Conservation (phyloP, 2,888 invertebrate genomes). For the Archaeoteleia sp. region DNA sequence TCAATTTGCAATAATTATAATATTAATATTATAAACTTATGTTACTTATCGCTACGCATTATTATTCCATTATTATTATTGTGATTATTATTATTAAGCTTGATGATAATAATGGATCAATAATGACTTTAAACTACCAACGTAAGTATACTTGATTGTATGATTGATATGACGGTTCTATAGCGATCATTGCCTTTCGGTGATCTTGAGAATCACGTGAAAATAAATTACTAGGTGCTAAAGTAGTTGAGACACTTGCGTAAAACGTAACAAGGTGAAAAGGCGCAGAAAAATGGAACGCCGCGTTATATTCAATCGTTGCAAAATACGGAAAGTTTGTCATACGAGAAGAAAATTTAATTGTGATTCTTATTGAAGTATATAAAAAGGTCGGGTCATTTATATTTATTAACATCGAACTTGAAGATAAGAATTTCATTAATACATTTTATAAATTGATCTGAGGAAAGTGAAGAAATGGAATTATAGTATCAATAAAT, state of each 20-base stretch:
- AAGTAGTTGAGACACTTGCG: slow-evolving; percentile 67
- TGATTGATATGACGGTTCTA: slow-evolving; percentile 71
- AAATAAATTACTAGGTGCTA: slow-evolving; percentile 73
- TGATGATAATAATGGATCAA: slow-evolving; percentile 29
- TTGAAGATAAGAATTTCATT: too few species aligned
- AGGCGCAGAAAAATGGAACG: slow-evolving; percentile 11
- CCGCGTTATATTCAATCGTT: not conserved
- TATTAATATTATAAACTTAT: slow-evolving; percentile 28
- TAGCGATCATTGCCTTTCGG: slow-evolving; percentile 57
- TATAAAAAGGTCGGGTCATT: too few species aligned
- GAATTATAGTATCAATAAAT: too few species aligned
- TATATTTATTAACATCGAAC: too few species aligned
- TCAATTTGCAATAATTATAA: slow-evolving; percentile 26
- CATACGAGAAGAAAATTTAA: too few species aligned
- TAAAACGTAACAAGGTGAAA: slow-evolving; percentile 1
- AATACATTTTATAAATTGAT: too few species aligned
- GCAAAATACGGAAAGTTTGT: too few species aligned
- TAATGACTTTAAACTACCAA: slow-evolving; percentile 28
- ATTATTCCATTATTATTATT: slow-evolving; percentile 38
- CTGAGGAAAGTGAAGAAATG: too few species aligned
- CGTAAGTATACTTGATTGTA: slow-evolving; percentile 67
- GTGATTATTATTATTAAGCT: too few species aligned
- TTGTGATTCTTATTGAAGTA: not conserved
- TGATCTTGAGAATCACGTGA: slow-evolving; percentile 63
- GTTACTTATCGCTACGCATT: slow-evolving; percentile 24